Evolutionary conservation across 1,140 invertebrate genomes (phyloP).

Genomic region (Euwallacea fornicatus): DNA sequence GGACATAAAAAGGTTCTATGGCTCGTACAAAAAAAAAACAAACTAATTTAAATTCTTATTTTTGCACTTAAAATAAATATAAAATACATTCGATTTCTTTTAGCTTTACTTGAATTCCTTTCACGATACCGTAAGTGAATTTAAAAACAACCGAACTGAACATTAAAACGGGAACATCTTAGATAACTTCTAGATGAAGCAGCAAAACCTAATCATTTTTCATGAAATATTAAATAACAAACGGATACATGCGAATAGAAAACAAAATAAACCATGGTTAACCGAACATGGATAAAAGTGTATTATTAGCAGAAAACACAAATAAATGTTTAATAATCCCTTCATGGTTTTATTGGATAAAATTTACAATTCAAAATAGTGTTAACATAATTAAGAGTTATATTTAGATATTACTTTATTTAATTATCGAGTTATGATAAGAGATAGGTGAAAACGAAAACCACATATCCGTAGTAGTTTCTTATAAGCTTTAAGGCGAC

Average conservation of each 20-base stretch:
- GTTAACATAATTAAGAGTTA: neutral
- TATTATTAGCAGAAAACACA: neutral
- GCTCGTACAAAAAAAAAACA: too few species aligned
- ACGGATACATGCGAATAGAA: conserved; percentile 9
- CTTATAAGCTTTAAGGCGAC: too few species aligned
- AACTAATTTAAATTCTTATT: conserved; percentile 5
- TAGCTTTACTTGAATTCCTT: conserved; percentile 2
- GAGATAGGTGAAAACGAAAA: too few species aligned
- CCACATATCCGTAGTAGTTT: too few species aligned
- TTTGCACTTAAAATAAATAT: conserved; percentile 26
- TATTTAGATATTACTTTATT: too few species aligned
- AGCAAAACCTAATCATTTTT: conserved; percentile 7
- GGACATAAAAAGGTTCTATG: too few species aligned
- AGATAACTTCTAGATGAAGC: neutral
- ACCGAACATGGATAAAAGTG: conserved; percentile 9
- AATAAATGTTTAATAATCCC: neutral
- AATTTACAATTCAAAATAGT: neutral
- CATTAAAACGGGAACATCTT: too few species aligned
- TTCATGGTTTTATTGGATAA: neutral
- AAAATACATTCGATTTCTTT: conserved; percentile 20
- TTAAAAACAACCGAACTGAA: neutral
- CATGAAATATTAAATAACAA: conserved; percentile 13
- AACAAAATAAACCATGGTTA: conserved; percentile 4
- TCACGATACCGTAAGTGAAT: neutral
- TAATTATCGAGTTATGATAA: too few species aligned